Base-by-base conservation (phyloP, 2,888 invertebrate species). In the Dolichomitus sp. region DNA sequence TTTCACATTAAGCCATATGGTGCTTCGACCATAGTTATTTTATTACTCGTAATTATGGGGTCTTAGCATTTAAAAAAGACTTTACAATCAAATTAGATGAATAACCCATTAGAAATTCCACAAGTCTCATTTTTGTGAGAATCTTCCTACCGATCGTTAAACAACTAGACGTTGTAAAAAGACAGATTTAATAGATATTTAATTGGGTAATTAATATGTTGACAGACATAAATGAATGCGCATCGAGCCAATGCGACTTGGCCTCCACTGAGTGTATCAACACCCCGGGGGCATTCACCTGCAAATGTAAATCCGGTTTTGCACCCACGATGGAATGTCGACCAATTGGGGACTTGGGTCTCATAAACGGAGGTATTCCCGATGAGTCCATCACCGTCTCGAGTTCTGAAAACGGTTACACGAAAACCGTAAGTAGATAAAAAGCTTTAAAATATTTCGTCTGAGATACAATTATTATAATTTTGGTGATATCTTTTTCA, bases 201-300 rank as follows among this genome's bases (percentile, higher is more conserved):
- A 61, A 61, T 40, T 19, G 11, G 11, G 12, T n/a, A 30, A 68
- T 63, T 73, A 23, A 52, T 48, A 63, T 83, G 83, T 74, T 87
- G 86, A 11, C 84, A 95, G 98, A 98, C 92, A 97, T 98, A 83
- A 98, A 98, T 90, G 98, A 98, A 94, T 98, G 98, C 92, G 95
- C 96, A 4, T 97, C 96, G 85, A 97, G 97, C 80, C 98, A 98
- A 93, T 99, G 98, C 92, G 98, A 98, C 91, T 94, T 97, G 30
- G 97, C 97, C 0, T 98, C 98, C 0, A 98, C 98, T 0, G 98
- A 98, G 92, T 98, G 98, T 92, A 96, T 96, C 86, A 99, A 99
- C 91, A 97, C 97, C 5, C 96, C 97, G 61, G 98, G 98, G 54
- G 97, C 97, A 23, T 98, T 98, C 94, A 97, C 96, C 88, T 99